phyloP scores from a whole-genome alignment of 2,888 invertebrate species.

The Eupithecia insigniata region DNA sequence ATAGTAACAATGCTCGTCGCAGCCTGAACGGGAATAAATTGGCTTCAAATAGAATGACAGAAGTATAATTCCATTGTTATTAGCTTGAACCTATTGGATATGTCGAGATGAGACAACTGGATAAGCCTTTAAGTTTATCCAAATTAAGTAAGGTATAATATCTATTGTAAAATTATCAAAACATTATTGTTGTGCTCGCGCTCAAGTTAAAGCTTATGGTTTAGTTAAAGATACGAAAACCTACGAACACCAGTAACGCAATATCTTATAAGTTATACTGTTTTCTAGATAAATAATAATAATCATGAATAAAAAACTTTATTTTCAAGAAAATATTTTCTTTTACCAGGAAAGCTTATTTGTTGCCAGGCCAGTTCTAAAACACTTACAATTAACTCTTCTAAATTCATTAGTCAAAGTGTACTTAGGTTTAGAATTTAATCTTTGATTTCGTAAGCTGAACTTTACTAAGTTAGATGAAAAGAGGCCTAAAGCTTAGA shows the following conservation, averaged over 20 bases:
- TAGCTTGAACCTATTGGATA: not conserved
- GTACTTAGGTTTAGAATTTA: not conserved
- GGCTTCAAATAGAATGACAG: conserved; percentile 11
- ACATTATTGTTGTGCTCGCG: no score
- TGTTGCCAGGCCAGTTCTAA: not conserved
- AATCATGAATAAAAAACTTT: no score
- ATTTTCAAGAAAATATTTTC: no score
- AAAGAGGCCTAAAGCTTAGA: not conserved
- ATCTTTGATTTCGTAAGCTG: not conserved
- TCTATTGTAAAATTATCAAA: not conserved
- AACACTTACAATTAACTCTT: not conserved
- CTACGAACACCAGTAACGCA: no score
- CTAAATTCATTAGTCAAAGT: not conserved
- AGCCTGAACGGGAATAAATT: conserved; percentile 10
- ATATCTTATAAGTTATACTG: no score
- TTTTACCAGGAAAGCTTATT: not conserved
- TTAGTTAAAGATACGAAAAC: no score
- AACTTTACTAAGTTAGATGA: not conserved
- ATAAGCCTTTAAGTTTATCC: not conserved
- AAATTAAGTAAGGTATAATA: not conserved
- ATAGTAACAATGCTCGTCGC: conserved; percentile 1
- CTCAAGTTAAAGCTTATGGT: no score
- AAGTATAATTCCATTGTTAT: conserved; percentile 8
- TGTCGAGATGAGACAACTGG: not conserved
- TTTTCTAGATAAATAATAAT: no score